Base-by-base conservation (phyloP, 2,113 vertebrate species). In the Euleptes europaea region DNA sequence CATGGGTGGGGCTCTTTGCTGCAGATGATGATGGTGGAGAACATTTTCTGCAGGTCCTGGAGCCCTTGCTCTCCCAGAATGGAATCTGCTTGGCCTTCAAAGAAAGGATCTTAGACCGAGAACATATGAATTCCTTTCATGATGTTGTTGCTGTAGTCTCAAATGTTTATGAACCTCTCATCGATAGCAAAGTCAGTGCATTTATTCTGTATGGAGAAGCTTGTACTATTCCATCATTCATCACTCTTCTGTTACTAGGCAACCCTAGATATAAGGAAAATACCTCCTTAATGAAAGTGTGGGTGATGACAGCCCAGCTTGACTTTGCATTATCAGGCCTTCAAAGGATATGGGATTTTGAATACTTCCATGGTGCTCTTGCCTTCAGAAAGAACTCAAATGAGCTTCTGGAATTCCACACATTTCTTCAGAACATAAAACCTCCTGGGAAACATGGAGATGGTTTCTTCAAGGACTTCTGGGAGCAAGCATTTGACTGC, bases 401-500 rank as follows among this genome's bases (percentile, higher is more conserved):
- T 54, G 74, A 54, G 8, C 74, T 21, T 77, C 47, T 10, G 35
- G 74, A n/a, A 12, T 77, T 77, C 19, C 15, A 54, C 6, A n/a
- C 17, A 10, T 54, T 10, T 14, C 47, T 77, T 54, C 74, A 77
- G 49, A 21, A 54, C 9, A 35, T 54, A 35, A 54, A 35, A 77
- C 47, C n/a, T 35, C 1, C 21, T 17, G 11, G 74, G n/a, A 13
- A 3, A 33, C n/a, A 51, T 3, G 15, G n/a, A 54, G 51, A 77
- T 54, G 74, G 74, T 19, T 77, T 77, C 51, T 2, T 77, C 49
- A 77, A 23, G n/a, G 19, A 57, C 17, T 77, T 77, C 49, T 77
- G 74, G 74, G 74, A 75, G 73, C 44, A 75, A 75, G 44, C 73
- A 21, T 75, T 75, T 51, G 28, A 51, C 14, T 75, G 73, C 35